Evolutionary conservation across 2,797 vertebrate genomes (phyloP), one percentile per base, ranked within the genome.

Genomic region (Chelmon rostratus): DNA sequence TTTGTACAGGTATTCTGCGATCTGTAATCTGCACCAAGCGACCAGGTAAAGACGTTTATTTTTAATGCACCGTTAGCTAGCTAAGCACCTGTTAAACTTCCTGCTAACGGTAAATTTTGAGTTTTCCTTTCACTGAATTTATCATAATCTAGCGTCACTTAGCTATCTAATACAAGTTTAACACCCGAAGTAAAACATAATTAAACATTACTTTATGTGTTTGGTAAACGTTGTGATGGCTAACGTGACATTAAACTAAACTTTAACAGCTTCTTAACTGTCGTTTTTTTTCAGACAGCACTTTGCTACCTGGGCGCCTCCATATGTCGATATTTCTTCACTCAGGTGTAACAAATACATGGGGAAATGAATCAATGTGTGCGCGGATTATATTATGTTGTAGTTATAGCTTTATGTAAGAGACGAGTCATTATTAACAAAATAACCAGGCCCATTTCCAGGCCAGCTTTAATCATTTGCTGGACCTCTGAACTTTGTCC

Each of bases 401-500:
- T 18, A 21, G n/a, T 37, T 21, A 23, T n/a, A 68, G 6, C 1
- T 61, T 46, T 28, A 53, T 68, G n/a, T 67, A 9, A 66, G 8
- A 37, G 2, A 23, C 28, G 12, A 15, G 25, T 49, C 11, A 46
- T 67, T 40, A 31, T 52, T 49, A 49, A 44, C 18, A 57, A 57
- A 75, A 52, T 19, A 56, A 46, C 1, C 56, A 31, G 47, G 25
- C 47, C 12, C 13, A 46, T 68, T 80, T 46, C 37, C 57, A 65
- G 50, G n/a, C 2, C 31, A 58, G 38, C 47, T 83, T 70, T 82
- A 91, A 91, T 93, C 86, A 92, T 92, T 91, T 84, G 77, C 85
- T 68, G 78, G 46, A 79, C 59, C 21, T 52, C 9, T 93, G 93
- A 89, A 86, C 94, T 92, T 94, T 92, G 93, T 38, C 82, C 93